Base-by-base conservation (phyloP, 1,140 invertebrate species). In the Zeugodacus cucurbitae region DNA sequence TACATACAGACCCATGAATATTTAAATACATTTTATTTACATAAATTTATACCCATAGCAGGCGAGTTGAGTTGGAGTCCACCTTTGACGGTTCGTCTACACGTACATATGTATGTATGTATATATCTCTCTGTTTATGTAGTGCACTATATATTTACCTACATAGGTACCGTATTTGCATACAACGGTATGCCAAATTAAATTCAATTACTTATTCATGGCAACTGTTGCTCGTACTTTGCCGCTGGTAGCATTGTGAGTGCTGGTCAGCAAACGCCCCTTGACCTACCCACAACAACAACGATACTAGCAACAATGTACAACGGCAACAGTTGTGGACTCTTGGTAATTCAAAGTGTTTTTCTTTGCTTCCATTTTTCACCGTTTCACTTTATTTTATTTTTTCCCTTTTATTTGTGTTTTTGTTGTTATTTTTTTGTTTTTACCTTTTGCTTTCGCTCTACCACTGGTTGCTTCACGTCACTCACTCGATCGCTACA, bases 141-240 rank as follows among this genome's bases (percentile, higher is more conserved):
- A 62, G 58, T 22, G 7, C 7, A 8, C 4, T 62, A 62, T n/a
- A 20, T 62, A 20, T 62, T 62, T 22, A 3, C 10, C 3, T 14
- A 54, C 14, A 17, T 34, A 34, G 26, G 41, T 20, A 41, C 22
- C 37, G 74, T 82, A 54, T 82, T 82, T 82, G 74, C 74, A 82
- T 48, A 82, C 74, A 82, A 41, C 74, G 8, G 41, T 26, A 82
- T 34, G 74, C 74, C 74, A 82, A 82, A 82, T 82, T 82, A 82
- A 82, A 82, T 82, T 54, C 74, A 82, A 82, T 82, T 82, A 82
- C 74, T 48, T 82, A 82, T 82, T 82, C 74, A 82, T 82, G 74
- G 74, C 74, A 82, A 82, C 74, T 82, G 74, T 82, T 82, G 74
- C 74, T 29, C 37, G 41, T 26, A 29, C 41, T 82, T 44, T 82